Evolutionary conservation across 2,797 vertebrate genomes (phyloP).

Genomic region (Kryptopterus vitreolus): DNA sequence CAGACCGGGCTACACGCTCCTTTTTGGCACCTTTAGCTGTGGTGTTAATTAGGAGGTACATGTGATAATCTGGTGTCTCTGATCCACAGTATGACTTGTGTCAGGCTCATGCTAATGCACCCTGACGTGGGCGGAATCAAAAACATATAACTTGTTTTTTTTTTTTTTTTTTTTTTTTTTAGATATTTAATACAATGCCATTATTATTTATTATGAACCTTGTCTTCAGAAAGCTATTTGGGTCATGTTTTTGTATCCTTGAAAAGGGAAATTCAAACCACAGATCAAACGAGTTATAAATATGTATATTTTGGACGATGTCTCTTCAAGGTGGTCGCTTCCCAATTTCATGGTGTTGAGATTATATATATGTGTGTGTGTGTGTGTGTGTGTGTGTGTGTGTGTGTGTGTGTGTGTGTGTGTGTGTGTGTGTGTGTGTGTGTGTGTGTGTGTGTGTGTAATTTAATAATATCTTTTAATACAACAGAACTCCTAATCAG

Average conservation of each 20-base stretch:
- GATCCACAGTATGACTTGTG: conserved; percentile 8
- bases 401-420: no score
- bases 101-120: conserved; percentile 25
- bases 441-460: no score
- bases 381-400: no score
- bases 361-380: no score
- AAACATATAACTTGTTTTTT: background rate
- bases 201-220: background rate
- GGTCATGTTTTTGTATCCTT: no score
- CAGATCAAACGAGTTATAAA: background rate
- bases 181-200: background rate
- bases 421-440: no score
- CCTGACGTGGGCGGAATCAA: conserved; percentile 18
- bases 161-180: background rate
- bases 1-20: conserved; percentile 1
- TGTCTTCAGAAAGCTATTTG: background rate
- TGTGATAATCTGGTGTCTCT: conserved; percentile 29
- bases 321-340: background rate
- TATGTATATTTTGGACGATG: background rate
- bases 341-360: no score
- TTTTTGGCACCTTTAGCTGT: conserved; percentile 19
- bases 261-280: background rate
- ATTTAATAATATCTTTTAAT: no score
- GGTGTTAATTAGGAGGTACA: conserved; percentile 39
- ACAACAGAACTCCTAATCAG: no score